A percentile compares a stretch with the other conserved stretches of the same genome.
phyloP scores from a whole-genome alignment of 2,888 invertebrate genomes.

The Drosophila emarginata region DNA sequence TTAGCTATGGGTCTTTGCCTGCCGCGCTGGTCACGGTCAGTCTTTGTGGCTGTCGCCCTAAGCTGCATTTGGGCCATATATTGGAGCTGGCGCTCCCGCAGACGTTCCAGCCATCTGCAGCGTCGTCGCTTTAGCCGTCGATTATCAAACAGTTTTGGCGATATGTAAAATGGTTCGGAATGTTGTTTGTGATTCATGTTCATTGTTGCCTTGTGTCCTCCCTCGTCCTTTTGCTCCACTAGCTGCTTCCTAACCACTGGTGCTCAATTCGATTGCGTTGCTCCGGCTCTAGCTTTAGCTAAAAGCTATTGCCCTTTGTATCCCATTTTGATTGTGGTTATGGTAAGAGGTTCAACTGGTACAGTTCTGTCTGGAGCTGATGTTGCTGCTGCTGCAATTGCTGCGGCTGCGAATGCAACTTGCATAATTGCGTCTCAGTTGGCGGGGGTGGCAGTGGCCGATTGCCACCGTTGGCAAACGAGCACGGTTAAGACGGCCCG shows the following conservation, averaged over 20 bases:
- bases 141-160: conserved; percentile 76
- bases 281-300: conserved; percentile 16
- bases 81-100: conserved; percentile 50
- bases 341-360: conserved; percentile 41
- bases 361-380: conserved; percentile 54
- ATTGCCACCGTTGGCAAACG: conserved; percentile 6
- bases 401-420: conserved; percentile 54
- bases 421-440: conserved; percentile 68
- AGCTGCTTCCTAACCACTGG: not conserved
- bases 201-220: conserved; percentile 22
- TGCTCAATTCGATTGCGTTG: not conserved
- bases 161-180: conserved; percentile 80
- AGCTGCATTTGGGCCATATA: conserved; percentile 41
- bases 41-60: conserved; percentile 43
- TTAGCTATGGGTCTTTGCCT: conserved; percentile 11
- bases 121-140: conserved; percentile 76
- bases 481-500: conserved; percentile 1
- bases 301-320: not conserved
- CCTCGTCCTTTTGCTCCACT: conserved; percentile 3
- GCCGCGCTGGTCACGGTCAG: conserved; percentile 42
- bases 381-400: conserved; percentile 41
- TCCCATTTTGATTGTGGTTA: conserved; percentile 18
- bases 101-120: conserved; percentile 64
- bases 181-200: conserved; percentile 75
- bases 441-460: conserved; percentile 15